Evolutionary conservation across 2,113 vertebrate species (phyloP).

Genomic region (Balaeniceps rex): DNA sequence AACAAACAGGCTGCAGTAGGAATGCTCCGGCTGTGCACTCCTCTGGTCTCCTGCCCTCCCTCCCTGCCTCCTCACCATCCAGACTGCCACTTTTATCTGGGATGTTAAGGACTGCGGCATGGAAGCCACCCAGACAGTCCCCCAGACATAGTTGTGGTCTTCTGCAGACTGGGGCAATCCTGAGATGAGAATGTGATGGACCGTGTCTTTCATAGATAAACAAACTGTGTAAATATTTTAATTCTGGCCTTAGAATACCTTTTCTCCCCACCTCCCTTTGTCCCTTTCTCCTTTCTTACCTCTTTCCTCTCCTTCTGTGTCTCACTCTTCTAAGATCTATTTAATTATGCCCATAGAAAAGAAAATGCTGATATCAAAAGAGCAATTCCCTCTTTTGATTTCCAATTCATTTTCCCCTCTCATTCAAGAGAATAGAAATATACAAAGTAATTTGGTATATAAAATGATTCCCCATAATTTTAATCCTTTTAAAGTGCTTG

Average conservation of each 20-base stretch:
- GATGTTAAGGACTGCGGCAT: neutral
- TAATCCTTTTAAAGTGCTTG: conserved; percentile 63
- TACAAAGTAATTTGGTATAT: conserved; percentile 63
- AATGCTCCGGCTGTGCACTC: fast-evolving
- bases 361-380: conserved; percentile 66
- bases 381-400: conserved; percentile 64
- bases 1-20: neutral
- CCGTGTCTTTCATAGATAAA: neutral
- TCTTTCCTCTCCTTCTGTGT: conserved; percentile 26
- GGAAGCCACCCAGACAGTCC: neutral
- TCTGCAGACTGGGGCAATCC: neutral
- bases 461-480: conserved; percentile 64
- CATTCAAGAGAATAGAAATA: conserved; percentile 65
- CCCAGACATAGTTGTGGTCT: neutral
- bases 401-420: conserved; percentile 63
- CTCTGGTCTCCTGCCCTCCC: neutral
- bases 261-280: neutral
- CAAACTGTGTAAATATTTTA: conserved; percentile 29
- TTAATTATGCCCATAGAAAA: conserved; percentile 64
- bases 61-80: neutral
- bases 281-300: conserved; percentile 26
- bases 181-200: neutral
- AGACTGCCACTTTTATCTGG: neutral
- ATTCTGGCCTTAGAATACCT: conserved; percentile 19
- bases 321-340: conserved; percentile 57